Base-by-base conservation (phyloP, 1,140 invertebrate species). In the Globodera rostochiensis region DNA sequence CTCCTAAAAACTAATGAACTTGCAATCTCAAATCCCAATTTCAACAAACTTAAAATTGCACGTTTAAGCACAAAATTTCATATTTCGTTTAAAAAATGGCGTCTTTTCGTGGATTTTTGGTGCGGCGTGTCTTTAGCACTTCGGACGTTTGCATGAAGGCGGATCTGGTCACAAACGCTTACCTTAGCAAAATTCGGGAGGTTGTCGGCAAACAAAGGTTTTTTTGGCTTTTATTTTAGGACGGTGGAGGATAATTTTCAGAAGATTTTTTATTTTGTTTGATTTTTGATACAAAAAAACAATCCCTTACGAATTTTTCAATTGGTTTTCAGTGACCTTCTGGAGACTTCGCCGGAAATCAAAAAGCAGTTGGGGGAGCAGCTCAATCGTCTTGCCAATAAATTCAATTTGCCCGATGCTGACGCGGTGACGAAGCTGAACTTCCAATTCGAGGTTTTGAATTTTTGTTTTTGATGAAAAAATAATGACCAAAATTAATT, bases 281-380 rank as follows among this genome's bases (percentile, higher is more conserved):
- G 21, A 66, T 49, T 77, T 69, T 77, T 45, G 25, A 66, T 66
- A 70, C 5, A 21, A 25, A 77, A 19, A 13, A 77, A 19, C 6
- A 77, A 66, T 60, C 21, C 50, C 15, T 49, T 19, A 60, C 25
- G 7, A 81, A 80, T 80, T 6, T 80, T 45, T n/a, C 45, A 73
- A 46, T 73, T 57, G 57, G 1, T 83, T 84, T n/a, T 69, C 67
- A 45, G 67, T 69, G 73, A 69, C 9, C 69, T 87, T 21, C 67
- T 89, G 45, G 84, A 87, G 53, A 69, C 84, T 64, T 85, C 80
- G 9, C 86, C 89, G n/a, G 83, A 90, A 80, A 78, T 89, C 78
- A 90, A 90, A 82, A 90, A 88, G 74, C 73, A 89, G 25, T 83
- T 88, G 13, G 85, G 88, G 19, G 87, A 88, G 21, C 84, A 90